phyloP scores from a whole-genome alignment of 2,797 vertebrate species.

The Intellagama lesueurii region DNA sequence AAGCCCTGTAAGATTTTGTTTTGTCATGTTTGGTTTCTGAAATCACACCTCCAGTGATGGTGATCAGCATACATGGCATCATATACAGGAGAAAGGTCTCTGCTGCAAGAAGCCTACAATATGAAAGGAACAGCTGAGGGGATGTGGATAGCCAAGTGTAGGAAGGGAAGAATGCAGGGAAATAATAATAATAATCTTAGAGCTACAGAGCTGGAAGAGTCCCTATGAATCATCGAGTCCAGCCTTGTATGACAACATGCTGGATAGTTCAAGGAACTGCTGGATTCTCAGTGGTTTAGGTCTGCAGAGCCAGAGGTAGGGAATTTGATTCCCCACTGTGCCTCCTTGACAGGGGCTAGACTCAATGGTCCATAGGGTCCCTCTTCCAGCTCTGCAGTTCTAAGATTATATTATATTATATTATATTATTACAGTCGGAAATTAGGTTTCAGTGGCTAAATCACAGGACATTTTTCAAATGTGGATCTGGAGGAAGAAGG shows the following conservation, averaged over 20 bases:
- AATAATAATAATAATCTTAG: background rate
- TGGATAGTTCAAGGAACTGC: too few species aligned
- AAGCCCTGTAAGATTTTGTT: constrained; percentile 8
- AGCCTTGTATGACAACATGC: too few species aligned
- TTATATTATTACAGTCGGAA: background rate
- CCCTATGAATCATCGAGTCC: too few species aligned
- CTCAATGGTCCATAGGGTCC: too few species aligned
- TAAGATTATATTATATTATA: background rate
- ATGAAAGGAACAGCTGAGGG: background rate
- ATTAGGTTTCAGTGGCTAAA: background rate
- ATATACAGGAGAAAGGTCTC: background rate
- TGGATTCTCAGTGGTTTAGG: too few species aligned
- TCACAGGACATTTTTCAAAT: background rate
- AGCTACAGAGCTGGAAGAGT: too few species aligned
- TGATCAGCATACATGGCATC: background rate
- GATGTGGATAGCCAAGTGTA: background rate
- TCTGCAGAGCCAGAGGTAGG: too few species aligned
- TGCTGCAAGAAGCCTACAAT: background rate
- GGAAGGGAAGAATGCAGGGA: background rate
- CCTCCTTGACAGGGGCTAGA: too few species aligned
- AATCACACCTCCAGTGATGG: background rate
- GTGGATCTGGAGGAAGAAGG: background rate
- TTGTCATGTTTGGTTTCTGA: constrained; percentile 21
- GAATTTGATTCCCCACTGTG: too few species aligned
- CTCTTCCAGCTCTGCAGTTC: too few species aligned